Conservation (phyloP, 2,113 vertebrate genomes). For the Cyphomyrus plagiostoma region DNA sequence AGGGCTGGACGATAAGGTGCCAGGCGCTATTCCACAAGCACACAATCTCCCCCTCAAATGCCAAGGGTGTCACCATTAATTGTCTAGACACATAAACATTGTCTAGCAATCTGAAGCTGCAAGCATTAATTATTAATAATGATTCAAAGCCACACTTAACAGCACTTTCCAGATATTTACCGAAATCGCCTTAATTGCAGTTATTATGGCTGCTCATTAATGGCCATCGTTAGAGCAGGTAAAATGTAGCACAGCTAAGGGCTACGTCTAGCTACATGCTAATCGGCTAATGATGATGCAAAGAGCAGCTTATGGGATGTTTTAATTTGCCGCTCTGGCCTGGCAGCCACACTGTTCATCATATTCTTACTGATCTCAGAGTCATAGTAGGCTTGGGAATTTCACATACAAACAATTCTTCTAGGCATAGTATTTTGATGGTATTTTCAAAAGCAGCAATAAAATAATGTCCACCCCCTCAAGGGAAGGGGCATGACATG, state of each 20-base stretch:
- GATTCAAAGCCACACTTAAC: neutral
- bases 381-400: neutral
- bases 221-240: neutral
- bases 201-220: neutral
- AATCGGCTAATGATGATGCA: neutral
- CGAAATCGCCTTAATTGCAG: neutral
- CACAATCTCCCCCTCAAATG: neutral
- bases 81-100: neutral
- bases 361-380: neutral
- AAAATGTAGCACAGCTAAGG: neutral
- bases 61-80: neutral
- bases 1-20: neutral
- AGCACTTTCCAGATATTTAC: neutral
- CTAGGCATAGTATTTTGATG: neutral
- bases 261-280: neutral
- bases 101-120: neutral
- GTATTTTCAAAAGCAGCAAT: neutral
- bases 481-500: neutral
- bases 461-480: neutral
- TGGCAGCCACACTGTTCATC: neutral
- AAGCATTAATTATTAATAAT: slow-evolving; percentile 2
- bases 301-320: neutral
- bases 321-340: neutral
- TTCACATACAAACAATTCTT: neutral
- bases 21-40: neutral